Evolutionary conservation across 2,113 vertebrate genomes (phyloP).

Genomic region (Zonotrichia leucophrys): DNA sequence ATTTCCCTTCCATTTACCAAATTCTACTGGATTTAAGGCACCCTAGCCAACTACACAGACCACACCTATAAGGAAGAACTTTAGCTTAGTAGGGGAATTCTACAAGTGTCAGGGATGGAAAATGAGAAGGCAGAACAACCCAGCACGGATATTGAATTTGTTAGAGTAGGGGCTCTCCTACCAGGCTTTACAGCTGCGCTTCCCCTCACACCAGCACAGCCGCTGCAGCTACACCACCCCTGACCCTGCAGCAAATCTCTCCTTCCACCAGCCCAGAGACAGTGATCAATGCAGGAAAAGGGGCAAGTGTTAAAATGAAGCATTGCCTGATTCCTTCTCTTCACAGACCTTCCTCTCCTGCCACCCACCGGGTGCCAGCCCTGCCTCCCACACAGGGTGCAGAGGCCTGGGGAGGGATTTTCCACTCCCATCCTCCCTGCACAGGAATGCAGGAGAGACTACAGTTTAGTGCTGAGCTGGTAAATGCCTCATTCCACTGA

Average conservation of each 20-base stretch:
- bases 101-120: background rate
- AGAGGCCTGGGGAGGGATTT: background rate
- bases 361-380: background rate
- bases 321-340: background rate
- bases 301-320: background rate
- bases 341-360: background rate
- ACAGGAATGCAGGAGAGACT: constrained; percentile 25
- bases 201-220: background rate
- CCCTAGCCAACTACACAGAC: background rate
- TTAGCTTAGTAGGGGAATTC: background rate
- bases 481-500: constrained; percentile 36
- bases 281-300: background rate
- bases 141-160: background rate
- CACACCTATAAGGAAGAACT: background rate
- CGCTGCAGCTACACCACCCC: background rate
- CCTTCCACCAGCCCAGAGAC: background rate
- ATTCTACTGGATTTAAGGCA: background rate
- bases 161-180: background rate
- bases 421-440: background rate
- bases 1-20: background rate
- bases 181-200: accelerated
- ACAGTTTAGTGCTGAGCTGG: constrained; percentile 37
- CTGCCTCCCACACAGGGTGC: background rate
- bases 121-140: background rate
- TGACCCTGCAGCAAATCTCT: background rate